These are phyloP conservation scores for Drosophila eugracilis DNA, from an alignment of 1,140 invertebrate genomes.

Conservation along the genomic window DNA sequence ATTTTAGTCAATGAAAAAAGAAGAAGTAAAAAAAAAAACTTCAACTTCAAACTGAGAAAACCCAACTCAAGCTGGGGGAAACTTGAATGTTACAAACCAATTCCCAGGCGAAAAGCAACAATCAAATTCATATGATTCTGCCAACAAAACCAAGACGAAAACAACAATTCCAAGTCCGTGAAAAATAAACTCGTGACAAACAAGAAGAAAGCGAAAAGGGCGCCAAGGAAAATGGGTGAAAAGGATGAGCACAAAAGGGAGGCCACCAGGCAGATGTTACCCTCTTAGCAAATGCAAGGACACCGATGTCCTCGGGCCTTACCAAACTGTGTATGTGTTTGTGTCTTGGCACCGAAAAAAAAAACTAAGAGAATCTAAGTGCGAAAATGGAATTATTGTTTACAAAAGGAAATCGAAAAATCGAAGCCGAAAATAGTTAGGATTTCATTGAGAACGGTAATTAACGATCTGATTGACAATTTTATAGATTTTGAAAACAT, in stretches of 20 bases:
- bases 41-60: not conserved
- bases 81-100: not conserved
- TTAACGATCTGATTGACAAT: too few relatives aligned
- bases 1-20: not conserved
- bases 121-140: slow-evolving; percentile 10
- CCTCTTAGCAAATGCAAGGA: slow-evolving; percentile 48
- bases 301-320: slow-evolving; percentile 29
- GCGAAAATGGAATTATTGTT: not conserved
- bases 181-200: slow-evolving; percentile 24
- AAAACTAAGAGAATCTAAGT: too few relatives aligned
- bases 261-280: slow-evolving; percentile 41
- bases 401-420: not conserved
- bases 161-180: slow-evolving; percentile 28
- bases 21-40: not conserved
- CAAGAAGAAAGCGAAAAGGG: slow-evolving; percentile 19
- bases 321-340: slow-evolving; percentile 10
- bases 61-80: not conserved
- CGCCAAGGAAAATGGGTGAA: slow-evolving; percentile 14
- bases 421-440: too few relatives aligned
- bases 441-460: too few relatives aligned
- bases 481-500: too few relatives aligned
- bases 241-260: slow-evolving; percentile 7
- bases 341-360: slow-evolving; percentile 9
- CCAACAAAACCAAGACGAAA: slow-evolving; percentile 11
- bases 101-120: slow-evolving; percentile 3